Base-by-base conservation (phyloP, 2,113 vertebrate species). In the Diadophis punctatus region DNA sequence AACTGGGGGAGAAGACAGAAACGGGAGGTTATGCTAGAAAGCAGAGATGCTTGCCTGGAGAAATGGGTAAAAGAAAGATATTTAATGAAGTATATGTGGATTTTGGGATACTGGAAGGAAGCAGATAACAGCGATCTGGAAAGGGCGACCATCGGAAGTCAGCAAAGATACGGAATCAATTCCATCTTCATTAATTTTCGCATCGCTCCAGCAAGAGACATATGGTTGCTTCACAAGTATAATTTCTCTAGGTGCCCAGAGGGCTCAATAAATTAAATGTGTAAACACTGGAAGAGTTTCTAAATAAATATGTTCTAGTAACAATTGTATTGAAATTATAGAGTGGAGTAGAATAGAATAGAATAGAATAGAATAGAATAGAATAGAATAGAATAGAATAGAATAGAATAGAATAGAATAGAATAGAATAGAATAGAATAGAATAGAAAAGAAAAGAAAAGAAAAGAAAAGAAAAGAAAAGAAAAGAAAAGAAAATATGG, bases 391-490 rank as follows among this genome's bases (percentile, higher is more conserved):
- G 51, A 51, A 51, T 0, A 0, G 51, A 51, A 51, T 2, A 3
- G 51, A 51, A 51, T 0, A 12, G 48, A 49, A 49, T 1, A 8
- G 46, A 46, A 46, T 2, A 46, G 46, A 46, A 46, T 2, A 46
- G 46, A 46, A 46, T 5, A 1, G 51, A 51, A 51, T 0, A 0
- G 51, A 51, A 51, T 2, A 3, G 51, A 51, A 51, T 0, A 12
- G 48, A 49, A 49, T 1, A 8, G 46, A 46, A 46, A 5, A 46
- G 46, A 46, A 46, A 5, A 46, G 46, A 46, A 46, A 46, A 1
- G 51, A 51, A 51, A 1, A 0, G 51, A 51, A 51, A 0, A 3
- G 51, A 51, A 51, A 0, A 12, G 51, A 51, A 51, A 0, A 12
- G 46, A 46, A 46, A 5, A 46, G 46, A 46, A 46, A 5, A 46